phyloP scores from a whole-genome alignment of 2,888 invertebrate genomes.

The Coleophora deauratella region DNA sequence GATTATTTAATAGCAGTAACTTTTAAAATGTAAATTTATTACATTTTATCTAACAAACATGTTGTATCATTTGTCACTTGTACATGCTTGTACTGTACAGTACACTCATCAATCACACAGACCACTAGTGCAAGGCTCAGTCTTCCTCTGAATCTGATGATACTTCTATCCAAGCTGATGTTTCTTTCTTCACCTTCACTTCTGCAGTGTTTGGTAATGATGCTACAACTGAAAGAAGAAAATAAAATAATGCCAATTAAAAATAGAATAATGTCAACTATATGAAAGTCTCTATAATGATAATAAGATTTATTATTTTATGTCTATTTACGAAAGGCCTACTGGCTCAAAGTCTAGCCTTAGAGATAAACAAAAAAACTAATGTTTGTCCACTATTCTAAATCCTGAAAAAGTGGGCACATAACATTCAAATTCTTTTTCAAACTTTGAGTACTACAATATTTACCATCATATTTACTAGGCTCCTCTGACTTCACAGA shows the following conservation, averaged over 20 bases:
- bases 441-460: neutral
- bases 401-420: no score
- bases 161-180: slow-evolving; percentile 60
- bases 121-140: slow-evolving; percentile 14
- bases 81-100: no score
- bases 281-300: no score
- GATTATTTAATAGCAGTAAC: slow-evolving; percentile 48
- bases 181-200: slow-evolving; percentile 40
- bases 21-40: slow-evolving; percentile 51
- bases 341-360: no score
- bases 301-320: no score
- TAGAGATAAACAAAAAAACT: no score
- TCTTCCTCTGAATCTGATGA: slow-evolving; percentile 62
- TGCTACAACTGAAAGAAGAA: slow-evolving; percentile 46
- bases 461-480: slow-evolving; percentile 62
- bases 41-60: slow-evolving; percentile 49
- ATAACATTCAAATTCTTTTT: no score
- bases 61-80: slow-evolving; percentile 22
- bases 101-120: slow-evolving; percentile 7
- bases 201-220: slow-evolving; percentile 52
- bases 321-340: no score
- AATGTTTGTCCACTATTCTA: no score
- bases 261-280: no score
- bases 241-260: slow-evolving; percentile 4
- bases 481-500: slow-evolving; percentile 37